These are phyloP conservation scores for Pelobates cultripes DNA, from an alignment of 2,797 vertebrate species.

Conservation along the genomic window DNA sequence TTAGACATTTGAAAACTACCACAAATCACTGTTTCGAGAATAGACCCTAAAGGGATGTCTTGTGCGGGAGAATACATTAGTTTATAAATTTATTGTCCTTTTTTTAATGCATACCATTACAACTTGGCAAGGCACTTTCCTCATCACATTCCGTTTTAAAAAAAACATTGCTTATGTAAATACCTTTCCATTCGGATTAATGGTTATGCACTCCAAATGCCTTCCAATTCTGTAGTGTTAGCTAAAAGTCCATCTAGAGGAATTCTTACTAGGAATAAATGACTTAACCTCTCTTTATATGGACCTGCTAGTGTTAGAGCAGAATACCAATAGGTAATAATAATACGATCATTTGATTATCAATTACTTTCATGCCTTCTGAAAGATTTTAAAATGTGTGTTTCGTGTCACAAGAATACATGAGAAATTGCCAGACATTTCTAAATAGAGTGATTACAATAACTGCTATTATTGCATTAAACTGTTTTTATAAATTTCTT, in stretches of 20 bases:
- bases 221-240: background rate
- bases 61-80: too few species aligned
- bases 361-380: background rate
- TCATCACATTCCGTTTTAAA: background rate
- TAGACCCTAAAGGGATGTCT: too few species aligned
- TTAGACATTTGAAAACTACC: too few species aligned
- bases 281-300: background rate
- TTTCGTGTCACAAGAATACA: too few species aligned
- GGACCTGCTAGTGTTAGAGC: background rate
- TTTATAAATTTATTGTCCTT: too few species aligned
- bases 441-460: too few species aligned
- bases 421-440: too few species aligned
- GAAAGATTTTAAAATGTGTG: background rate
- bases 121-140: background rate
- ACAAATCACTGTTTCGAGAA: too few species aligned
- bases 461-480: too few species aligned
- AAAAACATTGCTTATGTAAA: background rate
- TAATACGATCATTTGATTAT: background rate
- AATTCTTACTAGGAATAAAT: background rate
- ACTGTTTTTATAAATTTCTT: too few species aligned
- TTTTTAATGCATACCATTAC: background rate
- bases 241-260: background rate
- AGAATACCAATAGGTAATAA: background rate
- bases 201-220: background rate
- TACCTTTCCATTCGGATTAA: background rate